Conservation (phyloP, 2,113 vertebrate genomes). For the Pituophis catenifer region DNA sequence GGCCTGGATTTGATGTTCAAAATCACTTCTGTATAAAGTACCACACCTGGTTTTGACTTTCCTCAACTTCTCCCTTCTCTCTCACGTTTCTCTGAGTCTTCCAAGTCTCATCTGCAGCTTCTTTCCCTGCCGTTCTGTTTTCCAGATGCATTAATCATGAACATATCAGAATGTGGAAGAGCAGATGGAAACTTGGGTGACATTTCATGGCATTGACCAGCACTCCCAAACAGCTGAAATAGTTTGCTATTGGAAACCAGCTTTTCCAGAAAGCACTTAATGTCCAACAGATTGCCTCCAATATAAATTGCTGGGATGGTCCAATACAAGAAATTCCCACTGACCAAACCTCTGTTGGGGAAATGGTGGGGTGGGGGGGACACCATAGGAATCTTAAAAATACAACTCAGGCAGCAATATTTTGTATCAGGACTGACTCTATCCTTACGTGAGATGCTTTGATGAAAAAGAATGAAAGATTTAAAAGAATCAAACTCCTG, state of each 20-base stretch:
- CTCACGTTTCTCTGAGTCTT: background rate
- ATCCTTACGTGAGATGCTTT: background rate
- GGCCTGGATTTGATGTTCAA: background rate
- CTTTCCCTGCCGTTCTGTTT: constrained; percentile 9
- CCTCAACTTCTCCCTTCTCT: background rate
- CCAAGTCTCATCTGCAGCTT: background rate
- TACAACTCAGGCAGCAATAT: background rate
- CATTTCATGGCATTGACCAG: background rate
- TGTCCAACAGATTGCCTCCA: background rate
- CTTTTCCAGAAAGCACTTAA: background rate
- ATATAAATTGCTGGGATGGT: background rate
- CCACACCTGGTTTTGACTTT: background rate
- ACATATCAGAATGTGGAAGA: background rate
- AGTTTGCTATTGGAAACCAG: background rate
- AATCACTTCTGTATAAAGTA: background rate
- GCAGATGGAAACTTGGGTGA: background rate
- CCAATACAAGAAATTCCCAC: background rate
- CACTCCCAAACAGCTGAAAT: background rate
- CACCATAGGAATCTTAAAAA: background rate
- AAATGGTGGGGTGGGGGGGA: background rate
- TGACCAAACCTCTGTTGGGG: background rate
- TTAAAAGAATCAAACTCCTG: background rate
- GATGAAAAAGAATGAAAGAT: background rate
- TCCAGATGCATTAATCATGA: constrained; percentile 9
- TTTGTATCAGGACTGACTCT: background rate